These are phyloP conservation scores for Suncus etruscus DNA, from an alignment of 2,113 vertebrate genomes.

Conservation along the genomic window DNA sequence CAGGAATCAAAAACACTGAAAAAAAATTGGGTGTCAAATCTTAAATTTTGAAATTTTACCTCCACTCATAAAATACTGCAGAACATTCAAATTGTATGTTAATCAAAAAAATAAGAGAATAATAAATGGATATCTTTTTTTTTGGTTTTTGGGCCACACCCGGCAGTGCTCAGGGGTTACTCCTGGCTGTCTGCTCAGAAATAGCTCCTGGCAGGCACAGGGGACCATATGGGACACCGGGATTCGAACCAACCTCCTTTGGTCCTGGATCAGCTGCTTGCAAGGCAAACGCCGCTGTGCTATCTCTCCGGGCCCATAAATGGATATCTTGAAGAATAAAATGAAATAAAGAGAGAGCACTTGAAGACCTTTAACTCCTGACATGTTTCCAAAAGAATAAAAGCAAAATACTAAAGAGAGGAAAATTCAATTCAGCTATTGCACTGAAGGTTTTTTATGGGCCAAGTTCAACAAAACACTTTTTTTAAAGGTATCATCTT, in stretches of 20 bases:
- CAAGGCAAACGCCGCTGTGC: too few relatives aligned
- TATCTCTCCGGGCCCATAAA: too few relatives aligned
- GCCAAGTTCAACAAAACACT: neutral
- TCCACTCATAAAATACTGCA: neutral
- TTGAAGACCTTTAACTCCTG: neutral
- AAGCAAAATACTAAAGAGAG: neutral
- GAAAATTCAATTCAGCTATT: neutral
- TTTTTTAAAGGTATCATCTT: neutral
- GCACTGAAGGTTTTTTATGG: neutral
- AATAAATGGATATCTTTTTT: slow-evolving; percentile 4
- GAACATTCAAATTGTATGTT: neutral
- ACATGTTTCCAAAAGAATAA: neutral
- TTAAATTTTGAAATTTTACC: neutral
- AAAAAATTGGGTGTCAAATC: neutral
- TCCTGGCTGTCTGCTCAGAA: too few relatives aligned
- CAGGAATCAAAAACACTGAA: neutral
- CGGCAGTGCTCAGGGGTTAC: too few relatives aligned
- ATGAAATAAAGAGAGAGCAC: neutral
- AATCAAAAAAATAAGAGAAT: neutral
- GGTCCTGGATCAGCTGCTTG: too few relatives aligned
- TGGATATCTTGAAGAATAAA: neutral
- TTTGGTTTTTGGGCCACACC: too few relatives aligned
- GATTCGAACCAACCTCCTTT: too few relatives aligned
- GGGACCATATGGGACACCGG: too few relatives aligned
- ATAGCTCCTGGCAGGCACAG: too few relatives aligned